Base-by-base conservation (phyloP, 2,113 vertebrate species). In the Caracal caracal region DNA sequence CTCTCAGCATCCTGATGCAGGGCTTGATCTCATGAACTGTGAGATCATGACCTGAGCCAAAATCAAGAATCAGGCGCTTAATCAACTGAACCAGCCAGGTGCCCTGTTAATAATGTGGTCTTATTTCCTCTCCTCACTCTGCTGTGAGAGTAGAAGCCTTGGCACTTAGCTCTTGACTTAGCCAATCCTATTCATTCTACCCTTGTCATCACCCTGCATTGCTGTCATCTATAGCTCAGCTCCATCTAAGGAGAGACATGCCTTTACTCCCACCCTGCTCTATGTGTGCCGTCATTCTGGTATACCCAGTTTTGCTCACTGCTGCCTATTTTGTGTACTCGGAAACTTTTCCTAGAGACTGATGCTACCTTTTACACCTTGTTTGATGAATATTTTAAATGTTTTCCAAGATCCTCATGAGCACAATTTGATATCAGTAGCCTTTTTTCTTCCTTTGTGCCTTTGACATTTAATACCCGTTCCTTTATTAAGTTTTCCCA, bases 361-460 rank as follows among this genome's bases (percentile, higher is more conserved):
- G 56, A 88, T 28, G 37, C 49, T 92, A 68, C 26, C 65, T 90
- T 96, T 97, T 49, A 85, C 56, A 59, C 66, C 33, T 96, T 81
- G 28, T 61, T 33, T 95, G 63, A 68, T 93, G 13, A 40, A 28
- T 47, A 92, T 51, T 94, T 93, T 49, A 75, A 95, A 85, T 89
- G 56, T 88, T 92, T 96, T 87, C 83, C 17, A 71, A 83, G 53
- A 59, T 82, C 15, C 53, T 81, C 17, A 10, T 61, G 53, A 87
- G 56, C 75, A 87, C 75, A 56, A 2, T 83, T 87, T 93, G 47
- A 17, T 78, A 43, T 59, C 33, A 88, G 47, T 76, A 68, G 49
- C 26, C 20, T 43, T 47, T 49, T 37, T 2, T 37, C 22, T 12
- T 79, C 22, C 16, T 76, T 84, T 26, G 4, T 71, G 63, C 10